A percentile compares a stretch with the other conserved stretches of the same genome.
These are phyloP conservation scores for Caerostris extrusa DNA, from an alignment of 1,140 invertebrate species.

Conservation along the genomic window DNA sequence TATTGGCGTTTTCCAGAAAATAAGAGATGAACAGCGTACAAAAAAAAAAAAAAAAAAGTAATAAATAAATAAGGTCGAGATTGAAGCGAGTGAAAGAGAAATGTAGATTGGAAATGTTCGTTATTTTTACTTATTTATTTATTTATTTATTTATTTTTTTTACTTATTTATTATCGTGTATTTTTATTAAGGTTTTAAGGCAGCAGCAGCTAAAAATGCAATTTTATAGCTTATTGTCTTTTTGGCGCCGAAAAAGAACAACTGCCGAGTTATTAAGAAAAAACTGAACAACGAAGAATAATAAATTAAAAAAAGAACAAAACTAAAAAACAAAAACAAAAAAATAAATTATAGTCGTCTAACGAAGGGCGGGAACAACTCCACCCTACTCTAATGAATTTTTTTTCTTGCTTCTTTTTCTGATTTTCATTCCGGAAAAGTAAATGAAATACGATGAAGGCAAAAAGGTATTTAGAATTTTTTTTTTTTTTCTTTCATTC, in stretches of 20 bases:
- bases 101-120: constrained; percentile 49
- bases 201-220: constrained; percentile 68
- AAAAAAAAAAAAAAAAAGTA: constrained; percentile 59
- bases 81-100: neutral
- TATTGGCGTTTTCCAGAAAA: constrained; percentile 43
- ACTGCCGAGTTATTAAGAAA: constrained; percentile 75
- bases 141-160: neutral
- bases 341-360: constrained; percentile 16
- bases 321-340: constrained; percentile 14
- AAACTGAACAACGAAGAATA: constrained; percentile 2
- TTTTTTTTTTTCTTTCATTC: constrained; percentile 3
- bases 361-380: constrained; percentile 54
- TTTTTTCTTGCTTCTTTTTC: constrained; percentile 27
- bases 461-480: constrained; percentile 72
- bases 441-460: constrained; percentile 62
- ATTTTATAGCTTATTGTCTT: constrained; percentile 76
- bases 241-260: constrained; percentile 65
- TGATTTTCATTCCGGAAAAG: constrained; percentile 46
- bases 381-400: constrained; percentile 56
- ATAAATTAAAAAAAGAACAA: constrained; percentile 12
- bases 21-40: constrained; percentile 18
- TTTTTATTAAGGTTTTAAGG: constrained; percentile 15
- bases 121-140: neutral
- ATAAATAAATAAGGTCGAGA: constrained; percentile 42
- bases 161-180: constrained; percentile 7